phyloP scores from a whole-genome alignment of 1,140 invertebrate species.

The Apis laboriosa region DNA sequence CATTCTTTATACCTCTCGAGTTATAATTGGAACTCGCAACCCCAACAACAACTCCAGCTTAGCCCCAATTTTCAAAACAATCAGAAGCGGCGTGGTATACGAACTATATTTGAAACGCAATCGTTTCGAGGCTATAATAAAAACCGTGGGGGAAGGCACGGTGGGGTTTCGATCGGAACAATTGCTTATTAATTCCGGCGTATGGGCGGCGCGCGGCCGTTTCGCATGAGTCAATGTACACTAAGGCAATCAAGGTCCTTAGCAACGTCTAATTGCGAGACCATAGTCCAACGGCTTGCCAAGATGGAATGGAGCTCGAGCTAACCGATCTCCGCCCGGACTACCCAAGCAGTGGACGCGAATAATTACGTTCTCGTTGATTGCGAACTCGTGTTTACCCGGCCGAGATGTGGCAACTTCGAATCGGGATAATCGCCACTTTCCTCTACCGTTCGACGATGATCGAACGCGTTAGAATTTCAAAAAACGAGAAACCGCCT shows the following conservation, averaged over 20 bases:
- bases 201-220: conserved; percentile 3
- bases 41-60: neutral
- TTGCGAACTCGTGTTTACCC: conserved; percentile 37
- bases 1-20: too few species aligned
- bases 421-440: conserved; percentile 23
- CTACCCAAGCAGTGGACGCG: conserved; percentile 44
- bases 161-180: conserved; percentile 23
- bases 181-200: conserved; percentile 38
- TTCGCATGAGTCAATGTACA: conserved; percentile 38
- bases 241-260: conserved; percentile 45
- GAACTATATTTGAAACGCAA: neutral
- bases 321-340: neutral
- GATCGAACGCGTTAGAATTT: conserved; percentile 30
- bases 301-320: conserved; percentile 43
- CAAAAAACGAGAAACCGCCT: neutral
- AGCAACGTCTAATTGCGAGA: conserved; percentile 42
- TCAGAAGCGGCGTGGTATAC: neutral
- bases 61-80: neutral
- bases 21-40: neutral
- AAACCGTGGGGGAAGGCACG: neutral
- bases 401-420: conserved; percentile 20
- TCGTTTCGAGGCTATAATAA: neutral
- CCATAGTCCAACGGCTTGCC: conserved; percentile 36
- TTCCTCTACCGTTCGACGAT: conserved; percentile 3
- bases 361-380: conserved; percentile 38